Evolutionary conservation across 1,140 invertebrate species (phyloP), one percentile per base, ranked within the genome.

Genomic region (Philotrypesis tridentata): DNA sequence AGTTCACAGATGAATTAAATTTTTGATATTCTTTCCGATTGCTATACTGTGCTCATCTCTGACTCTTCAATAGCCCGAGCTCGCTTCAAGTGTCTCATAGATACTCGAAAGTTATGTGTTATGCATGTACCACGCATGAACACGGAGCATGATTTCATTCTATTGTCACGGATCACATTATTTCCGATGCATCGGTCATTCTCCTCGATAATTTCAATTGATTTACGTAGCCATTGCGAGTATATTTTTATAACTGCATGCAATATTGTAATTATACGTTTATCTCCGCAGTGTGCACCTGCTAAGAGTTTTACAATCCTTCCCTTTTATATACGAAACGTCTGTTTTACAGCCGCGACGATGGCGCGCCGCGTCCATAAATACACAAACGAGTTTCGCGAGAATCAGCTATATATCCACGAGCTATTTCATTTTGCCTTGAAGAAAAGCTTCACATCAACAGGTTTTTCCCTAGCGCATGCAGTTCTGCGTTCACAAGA

Each of bases 1-100:
- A 29, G 68, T 55, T 31, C 65, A 14, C 37, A 72, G 80, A 85
- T 78, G 67, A 81, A 70, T 82, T 61, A 68, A 83, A 83, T 85
- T 79, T 82, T 79, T 61, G 71, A 82, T 77, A 71, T 77, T 43
- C 63, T 71, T 60, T 43, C 5, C 40, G 23, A 73, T 33, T n/a
- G 48, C n/a, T n/a, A 4, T 21, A 17, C 17, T 55, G 2, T 33
- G 17, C 37, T 31, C n/a, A 43, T n/a, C 23, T 40, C 43, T 31
- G 48, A 33, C 79, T 80, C 70, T 74, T 80, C 79, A 72, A 80
- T 80, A 80, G 78, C 14, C 17, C 79, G 65, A 60, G 75, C 29
- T 27, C 65, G 3, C 27, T 25, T 27, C 63, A 65, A 31, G 76
- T 70, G 65, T 55, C 40, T 70, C 70, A 55, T 70, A 40, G 37